These are phyloP conservation scores for Chiloscyllium punctatum DNA, from an alignment of 2,797 vertebrate genomes.

Conservation along the genomic window DNA sequence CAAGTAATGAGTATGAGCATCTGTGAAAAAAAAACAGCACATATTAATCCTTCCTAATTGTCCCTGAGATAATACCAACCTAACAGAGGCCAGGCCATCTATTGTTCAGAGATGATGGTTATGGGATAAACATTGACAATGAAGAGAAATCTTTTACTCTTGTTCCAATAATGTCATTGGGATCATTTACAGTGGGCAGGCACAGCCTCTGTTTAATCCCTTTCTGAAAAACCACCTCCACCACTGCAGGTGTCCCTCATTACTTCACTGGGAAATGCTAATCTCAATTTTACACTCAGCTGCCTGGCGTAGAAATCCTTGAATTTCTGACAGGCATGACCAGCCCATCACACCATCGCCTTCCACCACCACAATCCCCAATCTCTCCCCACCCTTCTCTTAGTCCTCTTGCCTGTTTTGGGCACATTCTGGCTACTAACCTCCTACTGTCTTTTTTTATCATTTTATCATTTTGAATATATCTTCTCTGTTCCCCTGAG, in stretches of 20 bases:
- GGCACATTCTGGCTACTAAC: background rate
- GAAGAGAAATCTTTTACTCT: background rate
- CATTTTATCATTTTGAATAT: background rate
- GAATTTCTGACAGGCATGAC: background rate
- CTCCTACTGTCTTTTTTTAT: background rate
- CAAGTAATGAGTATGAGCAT: background rate
- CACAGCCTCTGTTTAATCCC: background rate
- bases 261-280: background rate
- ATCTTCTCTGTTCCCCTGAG: background rate
- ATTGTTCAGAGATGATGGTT: background rate
- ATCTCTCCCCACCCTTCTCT: background rate
- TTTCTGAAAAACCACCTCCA: background rate
- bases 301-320: background rate
- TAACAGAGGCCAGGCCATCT: background rate
- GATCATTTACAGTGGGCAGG: background rate
- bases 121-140: background rate
- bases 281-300: background rate
- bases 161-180: background rate
- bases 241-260: background rate
- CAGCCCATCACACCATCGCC: background rate
- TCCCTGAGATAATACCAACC: background rate
- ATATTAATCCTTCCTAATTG: background rate
- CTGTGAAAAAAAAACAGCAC: background rate
- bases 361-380: background rate
- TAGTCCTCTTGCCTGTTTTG: background rate